These are phyloP conservation scores for Manduca sexta DNA, from an alignment of 1,140 invertebrate genomes.

Conservation along the genomic window DNA sequence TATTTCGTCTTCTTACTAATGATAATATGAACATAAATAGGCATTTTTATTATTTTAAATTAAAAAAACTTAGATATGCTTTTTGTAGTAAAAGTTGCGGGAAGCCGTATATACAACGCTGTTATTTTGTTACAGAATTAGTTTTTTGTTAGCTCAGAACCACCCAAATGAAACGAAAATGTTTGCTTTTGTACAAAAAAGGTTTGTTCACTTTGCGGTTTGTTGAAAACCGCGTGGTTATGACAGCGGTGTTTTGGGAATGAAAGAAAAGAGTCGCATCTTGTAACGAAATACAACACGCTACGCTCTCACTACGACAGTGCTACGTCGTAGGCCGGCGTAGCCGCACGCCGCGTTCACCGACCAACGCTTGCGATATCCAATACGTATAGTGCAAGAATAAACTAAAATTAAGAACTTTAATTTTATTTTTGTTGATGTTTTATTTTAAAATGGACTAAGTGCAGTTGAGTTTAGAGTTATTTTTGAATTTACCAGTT, in stretches of 20 bases:
- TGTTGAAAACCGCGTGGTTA: not conserved
- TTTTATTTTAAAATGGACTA: constrained; percentile 1
- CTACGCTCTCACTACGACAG: constrained; percentile 29
- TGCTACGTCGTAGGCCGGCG: constrained; percentile 49
- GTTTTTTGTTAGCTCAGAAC: too few species aligned
- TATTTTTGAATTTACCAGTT: constrained; percentile 6
- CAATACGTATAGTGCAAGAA: constrained; percentile 14
- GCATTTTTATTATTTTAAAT: too few species aligned
- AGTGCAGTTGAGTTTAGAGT: constrained; percentile 12
- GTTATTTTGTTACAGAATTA: too few species aligned
- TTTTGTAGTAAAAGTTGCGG: too few species aligned
- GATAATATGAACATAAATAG: too few species aligned
- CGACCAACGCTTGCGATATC: constrained; percentile 21
- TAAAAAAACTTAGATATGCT: too few species aligned
- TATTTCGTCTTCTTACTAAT: too few species aligned
- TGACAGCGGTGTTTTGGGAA: too few species aligned
- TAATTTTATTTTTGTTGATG: not conserved
- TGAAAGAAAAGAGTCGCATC: not conserved
- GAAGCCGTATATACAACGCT: too few species aligned
- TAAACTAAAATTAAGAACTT: not conserved
- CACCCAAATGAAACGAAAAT: too few species aligned
- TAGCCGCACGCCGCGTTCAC: constrained; percentile 36
- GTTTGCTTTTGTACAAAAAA: not conserved
- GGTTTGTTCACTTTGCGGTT: not conserved
- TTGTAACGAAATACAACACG: not conserved